These are phyloP conservation scores for Plodia interpunctella DNA, from an alignment of 1,140 invertebrate genomes.

Conservation along the genomic window DNA sequence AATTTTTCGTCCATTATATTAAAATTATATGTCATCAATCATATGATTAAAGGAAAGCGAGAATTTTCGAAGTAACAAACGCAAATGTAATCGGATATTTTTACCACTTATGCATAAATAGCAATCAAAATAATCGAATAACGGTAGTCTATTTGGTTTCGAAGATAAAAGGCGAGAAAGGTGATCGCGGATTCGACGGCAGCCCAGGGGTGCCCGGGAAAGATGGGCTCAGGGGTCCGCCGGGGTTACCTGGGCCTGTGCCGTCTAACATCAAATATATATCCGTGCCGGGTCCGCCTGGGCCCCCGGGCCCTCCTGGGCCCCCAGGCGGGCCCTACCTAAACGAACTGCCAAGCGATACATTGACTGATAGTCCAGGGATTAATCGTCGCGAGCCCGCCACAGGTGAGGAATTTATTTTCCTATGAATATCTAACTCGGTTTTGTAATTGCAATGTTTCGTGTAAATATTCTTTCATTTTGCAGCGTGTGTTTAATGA, in stretches of 20 bases:
- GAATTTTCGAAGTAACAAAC: no score
- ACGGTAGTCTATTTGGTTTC: conserved; percentile 16
- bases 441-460: neutral
- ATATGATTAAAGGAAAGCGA: no score
- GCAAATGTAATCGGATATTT: neutral
- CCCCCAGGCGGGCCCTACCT: conserved; percentile 29
- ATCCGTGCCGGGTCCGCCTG: conserved; percentile 79
- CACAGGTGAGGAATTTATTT: conserved; percentile 30
- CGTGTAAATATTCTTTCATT: no score
- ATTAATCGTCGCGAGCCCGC: conserved; percentile 49
- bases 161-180: conserved; percentile 81
- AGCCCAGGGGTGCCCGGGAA: conserved; percentile 75
- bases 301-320: conserved; percentile 85
- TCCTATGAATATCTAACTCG: neutral
- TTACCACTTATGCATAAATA: neutral
- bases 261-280: conserved; percentile 74
- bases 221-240: conserved; percentile 80
- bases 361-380: conserved; percentile 59
- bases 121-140: conserved; percentile 15
- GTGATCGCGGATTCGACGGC: conserved; percentile 80
- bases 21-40: no score
- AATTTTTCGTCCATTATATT: no score
- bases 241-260: conserved; percentile 74
- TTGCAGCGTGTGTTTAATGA: no score
- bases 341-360: conserved; percentile 48